Evolutionary conservation across 1,140 invertebrate species (phyloP), one percentile per base, ranked within the genome.

Genomic region (Drosophila lacteicornis): DNA sequence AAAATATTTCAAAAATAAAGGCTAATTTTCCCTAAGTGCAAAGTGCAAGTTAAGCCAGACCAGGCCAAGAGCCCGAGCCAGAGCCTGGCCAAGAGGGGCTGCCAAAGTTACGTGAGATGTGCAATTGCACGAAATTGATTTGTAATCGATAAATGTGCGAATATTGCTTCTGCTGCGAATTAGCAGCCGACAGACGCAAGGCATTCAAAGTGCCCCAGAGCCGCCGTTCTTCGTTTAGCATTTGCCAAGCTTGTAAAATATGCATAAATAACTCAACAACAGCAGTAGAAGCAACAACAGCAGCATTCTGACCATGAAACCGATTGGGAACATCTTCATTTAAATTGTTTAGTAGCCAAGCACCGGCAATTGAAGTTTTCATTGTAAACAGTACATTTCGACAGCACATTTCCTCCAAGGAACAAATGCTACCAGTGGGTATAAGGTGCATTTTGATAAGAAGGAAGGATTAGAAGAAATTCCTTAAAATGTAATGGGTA

Each of bases 61-160:
- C 63, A 43, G 62, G 30, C 53, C 63, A 51, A 49, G 49, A 58
- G 61, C 50, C 46, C 51, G 53, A 78, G 76, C 58, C 60, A 66
- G 60, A 58, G 50, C 68, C 57, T 25, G 69, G 33, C 36, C 36
- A 47, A 49, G 51, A 66, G 60, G 47, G 43, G 51, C 57, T 43
- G 15, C 50, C 38, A 49, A 46, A 45, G 69, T 66, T 80, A 87
- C 84, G 84, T 88, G 84, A 88, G 80, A 79, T 87, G 85, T 68
- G 84, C 79, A 84, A 79, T 90, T 79, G 78, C 81, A 82, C 79
- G 71, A 85, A 90, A 90, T 90, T 85, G 81, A 90, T 90, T 90
- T 90, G 85, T 79, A 90, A 90, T 90, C 85, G 85, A 90, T 90
- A 90, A 85, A 90, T 85, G 85, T 85, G 82, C 75, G 85, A 90